These are phyloP conservation scores for Pegoplata infirma DNA, from an alignment of 2,888 invertebrate species.

Conservation along the genomic window DNA sequence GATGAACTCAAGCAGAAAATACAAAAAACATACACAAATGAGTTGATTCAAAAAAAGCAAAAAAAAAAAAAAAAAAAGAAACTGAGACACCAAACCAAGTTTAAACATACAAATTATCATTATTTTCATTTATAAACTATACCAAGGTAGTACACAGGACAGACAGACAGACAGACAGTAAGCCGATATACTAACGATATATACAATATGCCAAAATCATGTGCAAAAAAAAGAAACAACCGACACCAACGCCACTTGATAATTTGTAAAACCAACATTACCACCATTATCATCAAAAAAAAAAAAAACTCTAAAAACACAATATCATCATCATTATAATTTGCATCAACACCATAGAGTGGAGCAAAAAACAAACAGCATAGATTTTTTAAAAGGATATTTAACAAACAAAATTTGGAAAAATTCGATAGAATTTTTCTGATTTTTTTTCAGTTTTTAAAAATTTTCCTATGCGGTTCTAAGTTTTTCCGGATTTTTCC, in stretches of 20 bases:
- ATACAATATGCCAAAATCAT: neutral
- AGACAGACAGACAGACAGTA: slow-evolving; percentile 6
- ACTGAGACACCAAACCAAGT: neutral
- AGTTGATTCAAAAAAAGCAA: slow-evolving; percentile 31
- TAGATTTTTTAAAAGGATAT: too few species aligned
- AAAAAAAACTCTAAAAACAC: neutral
- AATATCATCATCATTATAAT: neutral
- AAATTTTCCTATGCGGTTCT: too few species aligned
- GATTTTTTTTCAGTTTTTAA: too few species aligned
- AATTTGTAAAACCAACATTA: slow-evolving; percentile 27
- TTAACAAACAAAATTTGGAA: too few species aligned
- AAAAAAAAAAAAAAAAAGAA: too few species aligned
- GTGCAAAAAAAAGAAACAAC: too few species aligned
- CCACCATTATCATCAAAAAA: neutral
- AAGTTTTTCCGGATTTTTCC: too few species aligned
- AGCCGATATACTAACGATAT: neutral
- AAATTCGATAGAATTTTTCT: too few species aligned
- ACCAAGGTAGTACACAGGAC: neutral
- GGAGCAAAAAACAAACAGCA: too few species aligned
- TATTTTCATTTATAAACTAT: neutral
- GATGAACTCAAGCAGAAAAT: slow-evolving; percentile 4
- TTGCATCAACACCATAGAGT: neutral
- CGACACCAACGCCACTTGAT: slow-evolving; percentile 5
- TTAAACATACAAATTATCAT: neutral
- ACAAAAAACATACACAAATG: slow-evolving; percentile 8